These are phyloP conservation scores for Atethmia centrago DNA, from an alignment of 2,888 invertebrate genomes.

Conservation along the genomic window DNA sequence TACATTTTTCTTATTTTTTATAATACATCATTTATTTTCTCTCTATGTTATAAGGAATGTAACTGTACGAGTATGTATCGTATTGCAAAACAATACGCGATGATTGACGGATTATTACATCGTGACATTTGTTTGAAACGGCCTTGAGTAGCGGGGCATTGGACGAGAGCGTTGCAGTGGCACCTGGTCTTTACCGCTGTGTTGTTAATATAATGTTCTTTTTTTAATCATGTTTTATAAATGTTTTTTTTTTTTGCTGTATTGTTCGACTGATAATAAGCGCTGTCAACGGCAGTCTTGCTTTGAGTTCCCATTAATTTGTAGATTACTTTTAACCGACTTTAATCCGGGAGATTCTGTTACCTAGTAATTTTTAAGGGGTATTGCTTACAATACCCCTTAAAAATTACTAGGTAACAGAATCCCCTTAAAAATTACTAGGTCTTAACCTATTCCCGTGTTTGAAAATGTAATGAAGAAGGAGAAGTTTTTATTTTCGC, in stretches of 20 bases:
- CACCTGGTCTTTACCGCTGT: slow-evolving; percentile 4
- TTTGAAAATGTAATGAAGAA: background rate
- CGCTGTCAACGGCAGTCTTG: background rate
- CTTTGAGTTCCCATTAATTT: background rate
- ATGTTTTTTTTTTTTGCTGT: background rate
- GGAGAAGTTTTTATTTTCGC: background rate
- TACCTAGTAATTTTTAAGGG: background rate
- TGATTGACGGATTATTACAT: slow-evolving; percentile 14
- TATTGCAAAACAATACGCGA: slow-evolving; percentile 3
- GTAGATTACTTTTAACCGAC: background rate
- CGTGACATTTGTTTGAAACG: slow-evolving; percentile 21
- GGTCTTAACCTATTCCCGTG: too few relatives aligned
- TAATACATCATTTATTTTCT: background rate
- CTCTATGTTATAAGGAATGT: background rate
- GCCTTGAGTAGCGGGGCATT: slow-evolving; percentile 31
- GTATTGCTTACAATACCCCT: too few relatives aligned
- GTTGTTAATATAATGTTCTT: background rate
- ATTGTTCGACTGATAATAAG: background rate
- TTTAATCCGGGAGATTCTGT: too few relatives aligned
- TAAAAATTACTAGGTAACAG: too few relatives aligned
- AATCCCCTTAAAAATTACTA: too few relatives aligned
- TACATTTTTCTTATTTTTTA: too few relatives aligned
- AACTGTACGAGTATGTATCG: background rate
- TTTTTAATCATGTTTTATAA: background rate
- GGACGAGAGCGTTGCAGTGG: slow-evolving; percentile 27